Base-by-base conservation (phyloP, 1,140 invertebrate genomes). In the Maniola jurtina region DNA sequence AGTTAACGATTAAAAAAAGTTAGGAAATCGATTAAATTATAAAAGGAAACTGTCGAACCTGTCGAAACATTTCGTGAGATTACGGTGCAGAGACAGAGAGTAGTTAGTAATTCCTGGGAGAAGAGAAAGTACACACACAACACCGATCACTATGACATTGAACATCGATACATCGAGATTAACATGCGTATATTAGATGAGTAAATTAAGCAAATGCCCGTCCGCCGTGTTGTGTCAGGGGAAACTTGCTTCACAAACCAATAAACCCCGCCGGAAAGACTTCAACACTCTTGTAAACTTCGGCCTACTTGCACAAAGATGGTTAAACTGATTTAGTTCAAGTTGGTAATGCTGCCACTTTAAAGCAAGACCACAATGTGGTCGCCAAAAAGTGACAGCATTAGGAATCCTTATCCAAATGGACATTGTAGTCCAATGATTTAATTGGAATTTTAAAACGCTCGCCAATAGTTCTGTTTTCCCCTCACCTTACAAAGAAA, bases 51-150 rank as follows among this genome's bases (percentile, higher is more conserved):
- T n/a, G n/a, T n/a, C n/a, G n/a, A 63, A 61, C 50, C 35, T 25
- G 50, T 55, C 38, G 36, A 42, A 63, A 63, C 38, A 63, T 42
- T 33, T n/a, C 50, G 15, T 50, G 50, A 25, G n/a, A 42, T 58
- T 63, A 25, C 48, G n/a, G 11, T 14, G 5, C 2, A n/a, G 36
- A 33, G 38, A 16, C 6, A 36, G 48, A 55, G 38, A 55, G 38
- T 50, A 42, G 61, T 34, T n/a, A 40, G 50, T 9, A 34, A 55
- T 33, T 52, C 34, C 35, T 40, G 48, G 50, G 36, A 55, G 36
- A 63, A 63, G 61, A 63, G 50, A 55, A 61, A 61, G 59, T 61
- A 55, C 52, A 55, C 52, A 50, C 47, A 61, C 59, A 61, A 61
- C 59, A 61, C 36, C 47, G 47, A 55, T 6, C 2, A 52, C 40